These are phyloP conservation scores for Neosilurus hyrtlii DNA, from an alignment of 2,797 vertebrate genomes.

Conservation along the genomic window DNA sequence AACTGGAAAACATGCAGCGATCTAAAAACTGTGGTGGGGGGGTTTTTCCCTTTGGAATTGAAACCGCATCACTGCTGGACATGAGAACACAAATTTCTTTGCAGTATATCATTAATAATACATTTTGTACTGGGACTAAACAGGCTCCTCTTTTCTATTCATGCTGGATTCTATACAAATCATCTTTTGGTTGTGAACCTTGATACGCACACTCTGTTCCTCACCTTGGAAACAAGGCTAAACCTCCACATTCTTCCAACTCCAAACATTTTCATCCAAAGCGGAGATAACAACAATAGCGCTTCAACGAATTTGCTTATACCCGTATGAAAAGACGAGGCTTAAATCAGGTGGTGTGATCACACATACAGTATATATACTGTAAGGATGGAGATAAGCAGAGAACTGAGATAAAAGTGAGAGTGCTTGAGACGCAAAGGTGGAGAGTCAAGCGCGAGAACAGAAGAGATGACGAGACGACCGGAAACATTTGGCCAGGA, in stretches of 20 bases:
- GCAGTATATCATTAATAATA: background rate
- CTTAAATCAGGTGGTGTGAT: background rate
- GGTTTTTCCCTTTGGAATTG: background rate
- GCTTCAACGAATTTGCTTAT: background rate
- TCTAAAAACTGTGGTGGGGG: background rate
- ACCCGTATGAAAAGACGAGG: background rate
- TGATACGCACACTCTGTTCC: conserved; percentile 53
- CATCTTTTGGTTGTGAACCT: conserved; percentile 41
- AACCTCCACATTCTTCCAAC: conserved; percentile 44
- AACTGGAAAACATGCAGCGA: background rate
- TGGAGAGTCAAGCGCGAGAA: background rate
- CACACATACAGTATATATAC: too few relatives aligned
- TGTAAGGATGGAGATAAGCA: background rate
- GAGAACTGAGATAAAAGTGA: conserved; percentile 13
- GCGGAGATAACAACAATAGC: conserved; percentile 27
- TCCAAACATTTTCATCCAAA: conserved; percentile 46
- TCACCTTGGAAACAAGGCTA: conserved; percentile 56
- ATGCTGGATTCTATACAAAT: conserved; percentile 27
- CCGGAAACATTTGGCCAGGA: conserved; percentile 73
- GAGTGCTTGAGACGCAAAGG: background rate
- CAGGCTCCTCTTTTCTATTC: background rate
- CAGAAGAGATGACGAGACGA: conserved; percentile 36
- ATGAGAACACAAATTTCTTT: background rate
- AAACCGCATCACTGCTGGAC: background rate
- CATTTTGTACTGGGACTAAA: background rate